Evolutionary conservation across 1,140 invertebrate genomes (phyloP).

Genomic region (Armadillidium nasatum): DNA sequence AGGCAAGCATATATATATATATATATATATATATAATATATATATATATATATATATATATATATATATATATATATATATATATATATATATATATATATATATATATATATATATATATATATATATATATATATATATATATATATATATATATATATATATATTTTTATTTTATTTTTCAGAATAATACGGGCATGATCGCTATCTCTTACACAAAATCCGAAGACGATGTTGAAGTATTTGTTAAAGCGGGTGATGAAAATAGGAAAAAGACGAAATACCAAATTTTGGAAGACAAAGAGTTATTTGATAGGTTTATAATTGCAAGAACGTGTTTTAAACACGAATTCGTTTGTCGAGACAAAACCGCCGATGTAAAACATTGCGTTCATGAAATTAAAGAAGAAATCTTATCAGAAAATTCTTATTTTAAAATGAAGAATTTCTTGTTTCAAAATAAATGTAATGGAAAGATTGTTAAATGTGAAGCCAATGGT

Average conservation of each 20-base stretch:
- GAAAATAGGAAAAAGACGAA: background rate
- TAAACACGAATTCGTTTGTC: background rate
- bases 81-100: no score
- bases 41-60: no score
- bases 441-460: background rate
- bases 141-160: no score
- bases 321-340: background rate
- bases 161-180: no score
- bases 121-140: no score
- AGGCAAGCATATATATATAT: no score
- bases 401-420: background rate
- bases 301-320: background rate
- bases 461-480: background rate
- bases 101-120: no score
- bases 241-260: background rate
- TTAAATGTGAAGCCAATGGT: background rate
- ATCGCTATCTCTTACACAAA: background rate
- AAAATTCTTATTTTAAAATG: background rate
- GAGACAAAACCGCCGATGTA: background rate
- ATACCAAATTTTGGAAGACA: background rate
- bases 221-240: background rate
- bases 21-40: no score
- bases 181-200: no score
- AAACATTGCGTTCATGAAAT: background rate
- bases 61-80: no score